phyloP scores from a whole-genome alignment of 2,797 vertebrate species.

The Streptopelia turtur region DNA sequence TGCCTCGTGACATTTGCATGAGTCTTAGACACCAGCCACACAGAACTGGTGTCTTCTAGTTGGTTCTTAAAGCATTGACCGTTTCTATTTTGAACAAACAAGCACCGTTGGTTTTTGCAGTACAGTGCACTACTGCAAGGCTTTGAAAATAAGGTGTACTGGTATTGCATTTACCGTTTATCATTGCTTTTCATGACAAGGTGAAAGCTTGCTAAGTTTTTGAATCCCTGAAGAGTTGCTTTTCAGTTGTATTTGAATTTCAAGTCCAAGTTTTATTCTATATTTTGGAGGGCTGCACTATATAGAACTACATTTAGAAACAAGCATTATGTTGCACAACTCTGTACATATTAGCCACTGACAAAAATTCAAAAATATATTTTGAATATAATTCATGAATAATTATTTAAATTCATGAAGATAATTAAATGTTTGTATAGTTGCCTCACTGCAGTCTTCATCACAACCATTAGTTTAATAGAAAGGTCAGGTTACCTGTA shows the following conservation, averaged over 20 bases:
- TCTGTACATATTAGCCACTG: background rate
- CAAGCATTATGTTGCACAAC: background rate
- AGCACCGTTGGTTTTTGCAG: background rate
- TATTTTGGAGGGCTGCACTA: background rate
- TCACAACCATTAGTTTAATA: background rate
- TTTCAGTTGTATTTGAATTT: background rate
- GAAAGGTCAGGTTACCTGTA: background rate
- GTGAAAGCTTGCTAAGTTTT: background rate
- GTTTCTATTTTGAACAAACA: constrained; percentile 29
- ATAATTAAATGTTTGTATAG: background rate
- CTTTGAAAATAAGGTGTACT: background rate
- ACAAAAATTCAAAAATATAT: background rate
- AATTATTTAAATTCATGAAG: background rate
- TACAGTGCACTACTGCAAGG: background rate
- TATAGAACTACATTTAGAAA: background rate
- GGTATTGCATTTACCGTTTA: background rate
- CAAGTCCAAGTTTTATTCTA: background rate
- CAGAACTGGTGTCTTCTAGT: background rate
- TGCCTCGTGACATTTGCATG: background rate
- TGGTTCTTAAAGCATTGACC: background rate
- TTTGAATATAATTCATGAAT: background rate
- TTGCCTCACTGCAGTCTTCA: background rate
- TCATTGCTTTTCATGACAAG: background rate
- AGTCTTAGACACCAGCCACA: background rate
- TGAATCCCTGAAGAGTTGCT: background rate